These are phyloP conservation scores for Zalophus californianus DNA, from an alignment of 2,797 vertebrate species.

Conservation along the genomic window DNA sequence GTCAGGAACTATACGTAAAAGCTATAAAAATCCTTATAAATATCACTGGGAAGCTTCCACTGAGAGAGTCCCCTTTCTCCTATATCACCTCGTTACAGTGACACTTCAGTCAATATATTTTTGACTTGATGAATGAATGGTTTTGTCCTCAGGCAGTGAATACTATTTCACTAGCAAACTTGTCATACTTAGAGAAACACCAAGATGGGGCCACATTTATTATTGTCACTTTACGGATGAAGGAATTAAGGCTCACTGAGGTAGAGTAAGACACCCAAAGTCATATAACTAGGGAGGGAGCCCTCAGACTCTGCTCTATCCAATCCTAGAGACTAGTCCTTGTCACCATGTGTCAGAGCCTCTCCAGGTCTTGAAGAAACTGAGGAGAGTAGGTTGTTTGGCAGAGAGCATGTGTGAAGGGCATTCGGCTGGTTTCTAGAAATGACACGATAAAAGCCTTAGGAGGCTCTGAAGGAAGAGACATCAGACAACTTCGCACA, in stretches of 20 bases:
- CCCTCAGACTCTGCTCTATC: neutral
- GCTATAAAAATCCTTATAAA: slow-evolving; percentile 19
- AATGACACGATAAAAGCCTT: neutral
- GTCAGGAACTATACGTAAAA: slow-evolving; percentile 7
- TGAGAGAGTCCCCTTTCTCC: neutral
- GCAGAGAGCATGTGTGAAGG: neutral
- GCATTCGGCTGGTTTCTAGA: neutral
- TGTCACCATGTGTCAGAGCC: neutral
- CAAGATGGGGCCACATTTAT: neutral
- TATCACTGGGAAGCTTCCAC: neutral
- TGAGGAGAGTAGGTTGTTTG: neutral
- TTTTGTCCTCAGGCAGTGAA: slow-evolving; percentile 7
- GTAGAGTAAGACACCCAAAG: neutral
- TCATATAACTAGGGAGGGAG: neutral
- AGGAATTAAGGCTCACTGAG: neutral
- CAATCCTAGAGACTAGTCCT: neutral
- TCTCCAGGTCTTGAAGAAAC: neutral
- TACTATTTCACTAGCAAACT: neutral
- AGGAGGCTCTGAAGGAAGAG: neutral
- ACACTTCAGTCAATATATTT: slow-evolving; percentile 55
- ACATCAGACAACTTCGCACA: neutral
- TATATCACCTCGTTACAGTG: slow-evolving; percentile 38
- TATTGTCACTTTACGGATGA: neutral
- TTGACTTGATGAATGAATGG: slow-evolving; percentile 48
- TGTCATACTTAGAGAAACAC: slow-evolving; percentile 15